These are phyloP conservation scores for Sus cebifrons DNA, from an alignment of 2,797 vertebrate species.

Conservation along the genomic window DNA sequence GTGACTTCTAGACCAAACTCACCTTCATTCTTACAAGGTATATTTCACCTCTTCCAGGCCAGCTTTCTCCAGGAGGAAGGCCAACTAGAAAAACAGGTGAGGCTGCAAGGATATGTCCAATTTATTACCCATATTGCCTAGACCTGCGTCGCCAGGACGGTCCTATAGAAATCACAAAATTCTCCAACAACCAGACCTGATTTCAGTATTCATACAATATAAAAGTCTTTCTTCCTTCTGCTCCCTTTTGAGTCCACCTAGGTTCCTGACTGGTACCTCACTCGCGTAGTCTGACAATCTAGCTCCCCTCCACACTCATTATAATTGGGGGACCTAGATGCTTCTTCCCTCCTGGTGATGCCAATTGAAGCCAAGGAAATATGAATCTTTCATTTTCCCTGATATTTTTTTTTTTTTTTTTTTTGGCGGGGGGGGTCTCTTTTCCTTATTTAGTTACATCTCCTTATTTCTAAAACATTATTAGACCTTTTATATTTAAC, in stretches of 20 bases:
- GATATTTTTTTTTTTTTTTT: neutral
- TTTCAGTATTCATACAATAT: neutral
- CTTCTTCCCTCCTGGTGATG: neutral
- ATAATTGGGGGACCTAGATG: neutral
- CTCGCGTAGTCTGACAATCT: neutral
- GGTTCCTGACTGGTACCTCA: neutral
- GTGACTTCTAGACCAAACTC: neutral
- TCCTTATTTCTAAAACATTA: constrained; percentile 30
- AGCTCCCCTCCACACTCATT: neutral
- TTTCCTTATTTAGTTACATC: neutral
- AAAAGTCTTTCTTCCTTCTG: neutral
- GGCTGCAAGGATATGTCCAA: neutral
- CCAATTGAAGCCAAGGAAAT: neutral
- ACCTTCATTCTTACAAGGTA: neutral
- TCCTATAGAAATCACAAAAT: neutral
- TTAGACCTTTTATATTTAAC: neutral
- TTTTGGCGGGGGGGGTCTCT: neutral
- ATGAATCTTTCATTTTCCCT: constrained; percentile 16
- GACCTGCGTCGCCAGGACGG: neutral
- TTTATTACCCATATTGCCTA: neutral
- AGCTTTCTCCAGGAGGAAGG: neutral
- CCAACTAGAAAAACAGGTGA: neutral
- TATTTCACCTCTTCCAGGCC: neutral
- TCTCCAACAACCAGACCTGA: neutral
- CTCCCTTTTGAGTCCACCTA: neutral